phyloP scores from a whole-genome alignment of 2,888 invertebrate species.

The Aporophyla nigra region DNA sequence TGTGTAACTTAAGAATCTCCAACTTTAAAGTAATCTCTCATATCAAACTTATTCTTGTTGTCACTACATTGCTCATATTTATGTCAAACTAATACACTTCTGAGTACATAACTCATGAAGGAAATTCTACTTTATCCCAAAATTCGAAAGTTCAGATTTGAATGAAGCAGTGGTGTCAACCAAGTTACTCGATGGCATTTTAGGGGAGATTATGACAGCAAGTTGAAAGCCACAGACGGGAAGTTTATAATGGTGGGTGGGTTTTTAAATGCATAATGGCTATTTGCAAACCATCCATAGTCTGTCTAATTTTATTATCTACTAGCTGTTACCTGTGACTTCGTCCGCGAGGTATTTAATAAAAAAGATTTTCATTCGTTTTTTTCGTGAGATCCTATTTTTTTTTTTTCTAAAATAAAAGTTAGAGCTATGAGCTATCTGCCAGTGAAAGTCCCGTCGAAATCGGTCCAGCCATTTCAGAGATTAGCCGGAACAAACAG shows the following conservation, averaged over 20 bases:
- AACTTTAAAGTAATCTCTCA: conserved; percentile 37
- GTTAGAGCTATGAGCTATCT: no score
- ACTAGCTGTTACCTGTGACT: no score
- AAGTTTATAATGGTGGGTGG: conserved; percentile 52
- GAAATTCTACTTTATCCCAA: conserved; percentile 25
- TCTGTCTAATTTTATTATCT: background rate
- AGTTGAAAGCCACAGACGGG: conserved; percentile 51
- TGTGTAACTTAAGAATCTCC: conserved; percentile 7
- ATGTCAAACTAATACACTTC: conserved; percentile 48
- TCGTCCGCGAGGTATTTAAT: no score
- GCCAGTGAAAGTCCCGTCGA: no score
- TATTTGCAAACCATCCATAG: conserved; percentile 16
- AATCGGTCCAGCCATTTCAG: no score
- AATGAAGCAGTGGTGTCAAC: conserved; percentile 8
- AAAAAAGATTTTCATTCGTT: no score
- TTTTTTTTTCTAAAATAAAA: no score
- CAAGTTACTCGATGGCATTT: conserved; percentile 51
- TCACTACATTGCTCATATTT: conserved; percentile 56
- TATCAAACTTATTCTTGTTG: conserved; percentile 45
- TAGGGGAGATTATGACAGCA: conserved; percentile 60
- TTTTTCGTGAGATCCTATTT: no score
- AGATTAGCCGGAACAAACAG: no score
- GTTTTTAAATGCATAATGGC: no score
- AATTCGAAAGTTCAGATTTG: background rate
- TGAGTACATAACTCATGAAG: background rate